Conservation (phyloP, 2,113 vertebrate species). For the Brevimyrus niger region DNA sequence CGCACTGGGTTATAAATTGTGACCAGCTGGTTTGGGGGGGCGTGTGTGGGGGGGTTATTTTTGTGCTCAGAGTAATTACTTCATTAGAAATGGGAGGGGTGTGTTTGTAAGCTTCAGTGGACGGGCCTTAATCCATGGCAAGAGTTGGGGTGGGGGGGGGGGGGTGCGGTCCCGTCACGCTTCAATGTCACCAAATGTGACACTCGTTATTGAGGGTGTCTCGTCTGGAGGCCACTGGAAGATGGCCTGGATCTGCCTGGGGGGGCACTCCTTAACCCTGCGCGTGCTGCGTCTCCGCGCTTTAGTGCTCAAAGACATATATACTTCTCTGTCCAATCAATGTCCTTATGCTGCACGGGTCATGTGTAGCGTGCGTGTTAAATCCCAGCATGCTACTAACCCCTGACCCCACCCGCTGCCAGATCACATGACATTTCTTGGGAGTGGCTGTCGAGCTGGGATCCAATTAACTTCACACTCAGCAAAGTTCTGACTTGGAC, state of each 20-base stretch:
- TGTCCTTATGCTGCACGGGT: not conserved
- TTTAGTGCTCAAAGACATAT: not conserved
- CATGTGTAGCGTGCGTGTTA: not conserved
- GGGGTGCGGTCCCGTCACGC: not conserved
- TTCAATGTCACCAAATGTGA: conserved; percentile 18
- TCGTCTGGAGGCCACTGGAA: not conserved
- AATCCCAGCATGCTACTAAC: not conserved
- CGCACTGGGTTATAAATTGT: conserved; percentile 20
- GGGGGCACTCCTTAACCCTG: not conserved
- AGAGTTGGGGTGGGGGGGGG: not conserved
- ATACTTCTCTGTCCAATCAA: not conserved
- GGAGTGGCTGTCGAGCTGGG: not conserved
- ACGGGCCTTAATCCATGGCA: conserved; percentile 2
- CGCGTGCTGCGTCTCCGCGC: not conserved
- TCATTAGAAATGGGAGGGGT: conserved; percentile 19
- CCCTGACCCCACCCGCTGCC: not conserved
- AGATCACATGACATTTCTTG: not conserved
- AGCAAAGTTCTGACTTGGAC: not conserved
- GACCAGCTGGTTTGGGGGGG: conserved; percentile 19
- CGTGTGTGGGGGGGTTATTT: conserved; percentile 4
- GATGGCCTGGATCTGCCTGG: not conserved
- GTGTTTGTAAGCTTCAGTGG: conserved; percentile 11
- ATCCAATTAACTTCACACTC: not conserved
- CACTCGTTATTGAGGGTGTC: not conserved
- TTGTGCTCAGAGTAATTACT: conserved; percentile 23